Evolutionary conservation across 1,140 invertebrate genomes (phyloP).

Genomic region (Aradophagus sp.): DNA sequence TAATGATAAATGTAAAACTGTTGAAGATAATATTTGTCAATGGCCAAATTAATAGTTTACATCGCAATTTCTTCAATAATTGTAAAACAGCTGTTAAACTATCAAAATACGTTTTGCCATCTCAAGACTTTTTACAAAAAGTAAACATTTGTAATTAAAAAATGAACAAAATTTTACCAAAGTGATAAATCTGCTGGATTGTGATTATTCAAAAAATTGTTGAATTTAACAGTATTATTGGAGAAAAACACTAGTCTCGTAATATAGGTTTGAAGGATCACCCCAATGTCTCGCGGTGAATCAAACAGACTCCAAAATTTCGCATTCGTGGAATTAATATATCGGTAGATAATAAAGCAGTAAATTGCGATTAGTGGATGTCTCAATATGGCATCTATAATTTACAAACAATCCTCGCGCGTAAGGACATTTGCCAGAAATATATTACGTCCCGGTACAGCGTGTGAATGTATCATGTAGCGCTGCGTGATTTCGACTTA

Average conservation of each 20-base stretch:
- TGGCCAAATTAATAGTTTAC: too few relatives aligned
- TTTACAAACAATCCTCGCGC: constrained; percentile 41
- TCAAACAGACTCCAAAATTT: constrained; percentile 3
- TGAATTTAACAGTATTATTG: too few relatives aligned
- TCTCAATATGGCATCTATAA: constrained; percentile 51
- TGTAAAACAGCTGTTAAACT: too few relatives aligned
- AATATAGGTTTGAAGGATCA: too few relatives aligned
- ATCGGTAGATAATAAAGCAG: constrained; percentile 43
- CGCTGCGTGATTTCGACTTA: constrained; percentile 48
- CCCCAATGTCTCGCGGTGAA: background rate
- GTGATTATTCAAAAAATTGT: too few relatives aligned
- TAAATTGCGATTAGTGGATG: constrained; percentile 49
- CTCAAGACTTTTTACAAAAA: too few relatives aligned
- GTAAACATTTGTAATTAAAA: too few relatives aligned
- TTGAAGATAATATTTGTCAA: too few relatives aligned
- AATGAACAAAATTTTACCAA: background rate
- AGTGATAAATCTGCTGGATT: background rate
- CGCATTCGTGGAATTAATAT: constrained; percentile 32
- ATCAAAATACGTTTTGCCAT: too few relatives aligned
- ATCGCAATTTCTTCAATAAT: too few relatives aligned
- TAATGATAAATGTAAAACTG: too few relatives aligned
- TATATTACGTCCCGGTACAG: constrained; percentile 36
- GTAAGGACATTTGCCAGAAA: constrained; percentile 51
- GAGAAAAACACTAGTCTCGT: too few relatives aligned
- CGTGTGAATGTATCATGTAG: constrained; percentile 39